Percentiles rank a stretch among this genome's conserved stretches.
These are phyloP conservation scores for Lanius collurio DNA, from an alignment of 2,113 vertebrate genomes.

Conservation along the genomic window DNA sequence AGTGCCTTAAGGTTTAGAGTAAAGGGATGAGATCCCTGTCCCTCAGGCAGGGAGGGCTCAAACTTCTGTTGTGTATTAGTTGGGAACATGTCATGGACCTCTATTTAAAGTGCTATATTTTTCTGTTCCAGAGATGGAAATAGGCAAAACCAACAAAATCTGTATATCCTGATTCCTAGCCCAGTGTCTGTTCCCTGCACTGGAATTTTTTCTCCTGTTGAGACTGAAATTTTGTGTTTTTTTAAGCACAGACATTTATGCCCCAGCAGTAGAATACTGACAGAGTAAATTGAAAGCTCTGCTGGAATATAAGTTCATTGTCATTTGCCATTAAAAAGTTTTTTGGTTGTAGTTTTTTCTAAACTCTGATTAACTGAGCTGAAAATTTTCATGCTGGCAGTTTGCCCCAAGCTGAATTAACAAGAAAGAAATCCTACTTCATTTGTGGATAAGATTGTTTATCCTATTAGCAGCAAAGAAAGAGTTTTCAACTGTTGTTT, in stretches of 20 bases:
- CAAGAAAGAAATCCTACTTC: background rate
- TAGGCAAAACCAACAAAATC: background rate
- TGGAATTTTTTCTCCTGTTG: background rate
- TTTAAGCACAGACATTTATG: background rate
- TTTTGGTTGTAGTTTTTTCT: constrained; percentile 5
- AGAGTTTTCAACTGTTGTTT: background rate
- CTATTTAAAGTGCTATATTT: background rate
- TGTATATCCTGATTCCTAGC: background rate
- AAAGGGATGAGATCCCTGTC: background rate
- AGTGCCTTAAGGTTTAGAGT: background rate
- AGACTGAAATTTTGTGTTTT: background rate
- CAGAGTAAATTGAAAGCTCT: background rate
- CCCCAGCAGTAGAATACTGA: background rate
- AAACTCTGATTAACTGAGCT: constrained; percentile 1
- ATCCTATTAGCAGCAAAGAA: background rate
- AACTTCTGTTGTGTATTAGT: background rate
- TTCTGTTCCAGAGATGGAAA: background rate
- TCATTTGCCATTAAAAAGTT: background rate
- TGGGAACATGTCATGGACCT: background rate
- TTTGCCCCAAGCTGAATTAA: constrained; percentile 11
- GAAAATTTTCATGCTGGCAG: constrained; percentile 1
- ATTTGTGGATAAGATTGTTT: constrained; percentile 20
- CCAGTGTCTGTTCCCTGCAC: background rate
- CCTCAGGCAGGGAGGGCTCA: background rate
- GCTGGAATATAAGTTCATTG: background rate